These are phyloP conservation scores for Apamea monoglypha DNA, from an alignment of 2,888 invertebrate species.

Conservation along the genomic window DNA sequence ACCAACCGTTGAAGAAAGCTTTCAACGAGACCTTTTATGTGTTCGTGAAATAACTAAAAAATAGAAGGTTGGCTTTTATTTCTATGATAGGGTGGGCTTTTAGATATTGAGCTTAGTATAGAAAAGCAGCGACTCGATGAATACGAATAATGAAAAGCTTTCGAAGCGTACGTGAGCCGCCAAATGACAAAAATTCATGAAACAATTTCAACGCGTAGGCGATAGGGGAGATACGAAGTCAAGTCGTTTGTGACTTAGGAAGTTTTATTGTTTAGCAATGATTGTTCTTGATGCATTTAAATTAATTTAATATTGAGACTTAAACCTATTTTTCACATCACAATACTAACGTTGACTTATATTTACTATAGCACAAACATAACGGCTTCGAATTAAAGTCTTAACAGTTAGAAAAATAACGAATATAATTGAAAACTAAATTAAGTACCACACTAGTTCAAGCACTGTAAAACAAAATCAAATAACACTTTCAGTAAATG, in stretches of 20 bases:
- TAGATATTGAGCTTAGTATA: background rate
- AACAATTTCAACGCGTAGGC: background rate
- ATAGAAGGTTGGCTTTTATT: slow-evolving; percentile 19
- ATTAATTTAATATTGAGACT: background rate
- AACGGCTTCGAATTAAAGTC: background rate
- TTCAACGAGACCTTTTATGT: slow-evolving; percentile 44
- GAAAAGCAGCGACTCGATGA: background rate
- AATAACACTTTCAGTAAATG: slow-evolving; percentile 6
- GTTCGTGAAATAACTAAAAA: slow-evolving; percentile 40
- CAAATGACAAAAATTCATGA: background rate
- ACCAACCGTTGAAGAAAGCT: slow-evolving; percentile 45
- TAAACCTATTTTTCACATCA: background rate
- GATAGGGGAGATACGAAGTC: background rate
- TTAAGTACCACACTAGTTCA: background rate
- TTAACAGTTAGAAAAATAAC: background rate
- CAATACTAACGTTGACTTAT: background rate
- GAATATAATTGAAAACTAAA: background rate
- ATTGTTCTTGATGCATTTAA: background rate
- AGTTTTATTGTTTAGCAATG: background rate
- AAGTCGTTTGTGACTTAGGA: no score
- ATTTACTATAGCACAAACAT: background rate
- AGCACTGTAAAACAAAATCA: slow-evolving; percentile 16
- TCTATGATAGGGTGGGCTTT: background rate
- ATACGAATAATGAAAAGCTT: slow-evolving; percentile 3
- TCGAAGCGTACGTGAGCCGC: background rate